Conservation (phyloP, 1,140 invertebrate species). For the Neelides sp. region DNA sequence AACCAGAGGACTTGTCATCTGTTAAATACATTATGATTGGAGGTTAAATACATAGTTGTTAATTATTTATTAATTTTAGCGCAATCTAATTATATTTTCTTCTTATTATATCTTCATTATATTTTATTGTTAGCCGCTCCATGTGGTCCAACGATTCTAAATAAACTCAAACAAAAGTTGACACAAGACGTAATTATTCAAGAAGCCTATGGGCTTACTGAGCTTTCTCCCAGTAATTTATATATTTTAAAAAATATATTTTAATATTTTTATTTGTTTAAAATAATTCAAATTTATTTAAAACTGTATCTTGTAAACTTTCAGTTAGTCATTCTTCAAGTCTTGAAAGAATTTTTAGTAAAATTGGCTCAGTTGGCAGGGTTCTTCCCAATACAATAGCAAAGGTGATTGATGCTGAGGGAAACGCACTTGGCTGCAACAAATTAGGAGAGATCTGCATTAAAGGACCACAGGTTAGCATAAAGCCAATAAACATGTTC, state of each 20-base stretch:
- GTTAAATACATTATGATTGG: constrained; percentile 47
- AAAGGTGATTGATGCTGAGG: constrained; percentile 45
- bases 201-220: constrained; percentile 41
- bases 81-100: not conserved
- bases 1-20: constrained; percentile 42
- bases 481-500: not conserved
- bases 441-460: constrained; percentile 36
- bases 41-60: constrained; percentile 36
- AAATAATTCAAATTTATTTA: constrained; percentile 33
- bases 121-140: no score
- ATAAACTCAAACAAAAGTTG: constrained; percentile 18
- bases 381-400: constrained; percentile 50
- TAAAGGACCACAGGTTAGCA: constrained; percentile 27
- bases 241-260: not conserved
- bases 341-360: constrained; percentile 34
- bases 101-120: no score
- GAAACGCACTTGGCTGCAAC: constrained; percentile 29
- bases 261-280: not conserved
- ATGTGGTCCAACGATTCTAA: constrained; percentile 14
- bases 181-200: constrained; percentile 16
- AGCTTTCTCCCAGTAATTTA: constrained; percentile 3
- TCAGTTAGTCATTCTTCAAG: constrained; percentile 2
- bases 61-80: not conserved
- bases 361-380: constrained; percentile 53
- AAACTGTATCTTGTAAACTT: constrained; percentile 37